Conservation (phyloP, 2,888 invertebrate species). For the Hydroisotoma schaefferi region DNA sequence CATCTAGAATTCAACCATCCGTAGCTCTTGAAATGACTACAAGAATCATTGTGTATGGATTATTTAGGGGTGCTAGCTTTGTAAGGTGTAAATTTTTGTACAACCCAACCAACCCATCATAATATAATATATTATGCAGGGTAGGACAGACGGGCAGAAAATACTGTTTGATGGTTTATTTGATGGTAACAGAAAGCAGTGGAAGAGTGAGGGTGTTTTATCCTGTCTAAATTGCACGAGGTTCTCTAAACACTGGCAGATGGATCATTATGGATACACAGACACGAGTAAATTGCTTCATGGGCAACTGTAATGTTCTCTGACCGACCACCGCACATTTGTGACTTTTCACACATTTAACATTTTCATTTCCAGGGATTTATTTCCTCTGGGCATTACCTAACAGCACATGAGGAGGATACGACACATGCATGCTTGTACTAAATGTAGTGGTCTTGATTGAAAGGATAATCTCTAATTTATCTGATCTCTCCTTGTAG, state of each 20-base stretch:
- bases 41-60: neutral
- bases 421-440: no score
- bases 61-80: neutral
- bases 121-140: no score
- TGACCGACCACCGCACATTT: neutral
- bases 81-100: neutral
- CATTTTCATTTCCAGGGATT: neutral
- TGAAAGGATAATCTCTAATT: no score
- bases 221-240: neutral
- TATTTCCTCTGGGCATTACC: no score
- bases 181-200: no score
- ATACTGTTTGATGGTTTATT: no score
- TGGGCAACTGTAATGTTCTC: neutral
- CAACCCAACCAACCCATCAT: no score
- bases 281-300: conserved; percentile 10
- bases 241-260: conserved; percentile 11
- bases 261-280: conserved; percentile 15
- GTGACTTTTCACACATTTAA: conserved; percentile 5
- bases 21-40: neutral
- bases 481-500: no score
- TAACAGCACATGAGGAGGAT: no score
- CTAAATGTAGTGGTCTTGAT: no score
- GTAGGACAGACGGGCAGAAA: no score
- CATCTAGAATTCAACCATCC: neutral
- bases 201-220: neutral